Evolutionary conservation across 2,113 vertebrate genomes (phyloP).

Genomic region (Apodemus speciosus): DNA sequence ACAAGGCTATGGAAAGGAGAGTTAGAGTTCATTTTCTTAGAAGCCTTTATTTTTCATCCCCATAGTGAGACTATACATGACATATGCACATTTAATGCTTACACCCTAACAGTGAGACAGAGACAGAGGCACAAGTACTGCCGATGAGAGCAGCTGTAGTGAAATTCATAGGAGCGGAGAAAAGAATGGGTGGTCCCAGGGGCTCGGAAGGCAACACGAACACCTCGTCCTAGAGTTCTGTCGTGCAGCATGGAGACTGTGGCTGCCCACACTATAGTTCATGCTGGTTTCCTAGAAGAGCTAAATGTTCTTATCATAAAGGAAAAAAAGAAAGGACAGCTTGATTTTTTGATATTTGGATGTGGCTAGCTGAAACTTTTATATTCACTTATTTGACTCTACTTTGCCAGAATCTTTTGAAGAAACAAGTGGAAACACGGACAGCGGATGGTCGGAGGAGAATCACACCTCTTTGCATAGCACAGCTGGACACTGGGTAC

Average conservation of each 20-base stretch:
- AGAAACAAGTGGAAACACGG: constrained; percentile 98
- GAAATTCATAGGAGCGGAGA: neutral
- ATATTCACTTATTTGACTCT: constrained; percentile 49
- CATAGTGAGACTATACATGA: neutral
- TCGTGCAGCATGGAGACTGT: neutral
- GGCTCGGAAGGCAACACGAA: neutral
- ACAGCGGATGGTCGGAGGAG: constrained; percentile 96
- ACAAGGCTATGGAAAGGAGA: neutral
- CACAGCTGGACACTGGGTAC: constrained; percentile 98
- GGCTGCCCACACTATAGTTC: neutral
- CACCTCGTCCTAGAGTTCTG: neutral
- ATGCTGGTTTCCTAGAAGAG: neutral
- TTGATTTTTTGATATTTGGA: constrained; percentile 9
- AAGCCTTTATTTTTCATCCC: neutral
- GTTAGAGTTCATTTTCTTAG: constrained; percentile 28
- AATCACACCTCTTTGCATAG: constrained; percentile 98
- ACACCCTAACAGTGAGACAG: neutral
- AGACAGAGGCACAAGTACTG: neutral
- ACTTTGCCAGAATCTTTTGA: constrained; percentile 93
- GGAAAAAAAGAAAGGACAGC: neutral
- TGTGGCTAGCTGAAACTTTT: neutral
- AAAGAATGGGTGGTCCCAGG: neutral
- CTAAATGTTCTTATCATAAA: neutral
- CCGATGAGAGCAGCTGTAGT: neutral
- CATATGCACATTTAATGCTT: neutral